phyloP scores from a whole-genome alignment of 2,797 vertebrate genomes.

The Antrozous pallidus region DNA sequence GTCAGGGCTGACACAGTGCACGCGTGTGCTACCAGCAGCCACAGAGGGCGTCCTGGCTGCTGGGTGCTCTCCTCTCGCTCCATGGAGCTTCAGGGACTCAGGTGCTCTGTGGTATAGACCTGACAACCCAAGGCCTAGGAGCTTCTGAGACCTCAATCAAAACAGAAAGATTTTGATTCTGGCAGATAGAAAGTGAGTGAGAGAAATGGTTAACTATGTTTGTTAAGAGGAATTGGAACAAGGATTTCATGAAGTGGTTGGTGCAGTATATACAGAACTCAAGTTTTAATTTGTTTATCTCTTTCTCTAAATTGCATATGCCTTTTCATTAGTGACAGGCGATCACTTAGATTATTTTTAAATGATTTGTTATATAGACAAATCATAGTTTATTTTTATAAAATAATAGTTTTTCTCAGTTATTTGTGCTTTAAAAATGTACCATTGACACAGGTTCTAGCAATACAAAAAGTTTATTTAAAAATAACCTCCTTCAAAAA shows the following conservation, averaged over 20 bases:
- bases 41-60: neutral
- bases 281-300: neutral
- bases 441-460: neutral
- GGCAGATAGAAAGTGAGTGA: neutral
- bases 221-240: neutral
- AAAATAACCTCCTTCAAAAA: neutral
- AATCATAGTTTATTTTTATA: neutral
- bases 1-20: neutral
- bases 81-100: neutral
- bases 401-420: neutral
- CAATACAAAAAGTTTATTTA: neutral
- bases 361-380: neutral
- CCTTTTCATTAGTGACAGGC: neutral
- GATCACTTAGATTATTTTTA: neutral
- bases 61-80: neutral
- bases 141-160: neutral
- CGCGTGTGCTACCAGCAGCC: neutral
- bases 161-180: neutral
- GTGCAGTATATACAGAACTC: neutral
- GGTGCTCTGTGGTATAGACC: neutral
- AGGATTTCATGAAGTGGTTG: neutral
- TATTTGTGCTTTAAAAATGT: neutral
- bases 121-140: neutral
- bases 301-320: neutral
- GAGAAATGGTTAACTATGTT: neutral